Percentiles rank a stretch among this genome's conserved stretches.
Conservation (phyloP, 2,113 vertebrate species). For the Bufo gargarizans region DNA sequence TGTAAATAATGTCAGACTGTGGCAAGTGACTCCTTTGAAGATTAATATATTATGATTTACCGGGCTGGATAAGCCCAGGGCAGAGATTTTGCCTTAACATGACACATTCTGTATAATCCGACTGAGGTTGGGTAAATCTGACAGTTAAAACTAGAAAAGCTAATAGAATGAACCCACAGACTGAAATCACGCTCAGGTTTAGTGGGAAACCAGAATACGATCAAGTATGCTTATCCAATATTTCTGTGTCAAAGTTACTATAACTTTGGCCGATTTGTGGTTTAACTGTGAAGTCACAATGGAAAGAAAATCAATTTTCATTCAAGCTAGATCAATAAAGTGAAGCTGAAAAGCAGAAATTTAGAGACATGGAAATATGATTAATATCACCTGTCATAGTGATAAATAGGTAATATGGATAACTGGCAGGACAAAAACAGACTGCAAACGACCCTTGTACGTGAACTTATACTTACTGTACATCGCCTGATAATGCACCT, state of each 20-base stretch:
- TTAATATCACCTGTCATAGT: neutral
- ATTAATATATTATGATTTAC: constrained; percentile 51
- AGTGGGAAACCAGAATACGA: constrained; percentile 18
- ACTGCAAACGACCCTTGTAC: neutral
- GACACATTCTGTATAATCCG: constrained; percentile 43
- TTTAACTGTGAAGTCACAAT: neutral
- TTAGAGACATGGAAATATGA: neutral
- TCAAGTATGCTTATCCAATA: neutral
- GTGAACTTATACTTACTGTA: neutral
- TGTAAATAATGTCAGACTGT: constrained; percentile 45
- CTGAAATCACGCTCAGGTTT: neutral
- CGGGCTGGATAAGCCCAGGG: constrained; percentile 46
- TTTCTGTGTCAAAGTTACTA: neutral
- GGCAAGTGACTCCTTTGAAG: constrained; percentile 43
- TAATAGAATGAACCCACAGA: constrained; percentile 6
- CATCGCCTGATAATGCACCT: neutral
- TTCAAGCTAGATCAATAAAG: neutral
- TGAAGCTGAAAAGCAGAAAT: neutral
- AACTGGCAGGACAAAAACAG: neutral
- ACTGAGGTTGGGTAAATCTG: constrained; percentile 36
- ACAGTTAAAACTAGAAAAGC: constrained; percentile 42
- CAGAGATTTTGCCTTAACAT: constrained; percentile 45
- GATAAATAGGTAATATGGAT: neutral
- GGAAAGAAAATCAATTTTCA: constrained; percentile 10
- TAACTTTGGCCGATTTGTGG: neutral